Conservation (phyloP, 1,140 invertebrate genomes). For the Pogonognathellus flavescens region DNA sequence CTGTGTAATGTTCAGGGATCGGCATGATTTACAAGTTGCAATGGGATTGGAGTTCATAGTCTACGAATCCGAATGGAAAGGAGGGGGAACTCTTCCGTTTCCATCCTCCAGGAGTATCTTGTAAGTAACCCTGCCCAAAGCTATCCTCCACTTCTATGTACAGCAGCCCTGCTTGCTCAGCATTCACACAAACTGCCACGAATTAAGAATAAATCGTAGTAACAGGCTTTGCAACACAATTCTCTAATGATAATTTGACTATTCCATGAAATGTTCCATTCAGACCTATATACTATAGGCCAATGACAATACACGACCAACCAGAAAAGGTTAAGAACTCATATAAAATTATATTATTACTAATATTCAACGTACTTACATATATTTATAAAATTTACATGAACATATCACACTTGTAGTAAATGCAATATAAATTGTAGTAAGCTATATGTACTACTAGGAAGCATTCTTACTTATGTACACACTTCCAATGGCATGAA, state of each 20-base stretch:
- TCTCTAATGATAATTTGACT: neutral
- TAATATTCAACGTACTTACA: no score
- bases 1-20: slow-evolving; percentile 24
- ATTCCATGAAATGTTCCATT: neutral
- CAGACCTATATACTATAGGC: no score
- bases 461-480: no score
- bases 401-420: no score
- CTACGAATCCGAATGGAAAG: slow-evolving; percentile 53
- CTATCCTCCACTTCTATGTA: neutral
- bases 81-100: slow-evolving; percentile 49
- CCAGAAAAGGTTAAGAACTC: no score
- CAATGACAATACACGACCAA: no score
- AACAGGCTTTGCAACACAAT: neutral
- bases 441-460: no score
- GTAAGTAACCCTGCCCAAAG: slow-evolving; percentile 32
- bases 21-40: slow-evolving; percentile 19
- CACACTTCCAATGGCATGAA: no score
- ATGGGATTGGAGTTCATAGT: slow-evolving; percentile 38
- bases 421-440: no score
- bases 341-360: no score
- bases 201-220: neutral
- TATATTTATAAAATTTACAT: no score
- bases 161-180: neutral
- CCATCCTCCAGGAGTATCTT: slow-evolving; percentile 43
- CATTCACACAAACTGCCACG: neutral